Evolutionary conservation across 2,797 vertebrate genomes (phyloP).

Genomic region (Halcyon badia): DNA sequence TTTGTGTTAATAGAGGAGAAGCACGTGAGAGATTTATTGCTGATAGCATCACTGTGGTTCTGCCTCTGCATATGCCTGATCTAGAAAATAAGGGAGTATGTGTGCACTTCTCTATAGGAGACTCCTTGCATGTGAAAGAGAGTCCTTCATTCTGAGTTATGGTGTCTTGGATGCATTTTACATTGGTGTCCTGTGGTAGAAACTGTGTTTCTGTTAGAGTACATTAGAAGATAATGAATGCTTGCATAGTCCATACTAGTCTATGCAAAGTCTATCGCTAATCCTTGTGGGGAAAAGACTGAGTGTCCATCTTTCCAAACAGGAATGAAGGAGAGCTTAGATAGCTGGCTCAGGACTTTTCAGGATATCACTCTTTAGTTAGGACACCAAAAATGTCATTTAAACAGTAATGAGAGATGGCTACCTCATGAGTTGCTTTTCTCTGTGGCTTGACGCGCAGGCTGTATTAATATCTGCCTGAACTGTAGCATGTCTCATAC

Average conservation of each 20-base stretch:
- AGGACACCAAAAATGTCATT: not conserved
- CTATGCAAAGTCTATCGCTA: not conserved
- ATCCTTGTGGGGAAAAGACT: not conserved
- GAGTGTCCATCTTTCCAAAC: not conserved
- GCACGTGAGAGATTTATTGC: not conserved
- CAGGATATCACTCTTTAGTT: not conserved
- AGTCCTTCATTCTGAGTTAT: not conserved
- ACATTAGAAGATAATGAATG: not conserved
- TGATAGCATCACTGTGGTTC: not conserved
- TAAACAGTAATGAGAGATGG: not conserved
- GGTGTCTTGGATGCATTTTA: not conserved
- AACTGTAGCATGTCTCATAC: not conserved
- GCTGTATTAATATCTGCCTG: not conserved
- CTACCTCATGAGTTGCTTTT: not conserved
- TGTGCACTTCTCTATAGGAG: not conserved
- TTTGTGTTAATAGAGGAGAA: not conserved
- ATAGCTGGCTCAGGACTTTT: not conserved
- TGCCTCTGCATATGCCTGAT: not conserved
- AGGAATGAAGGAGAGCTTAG: not conserved
- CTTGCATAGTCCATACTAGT: rapidly evolving
- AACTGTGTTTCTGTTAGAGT: not conserved
- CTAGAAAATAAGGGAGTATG: not conserved
- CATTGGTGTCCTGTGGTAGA: not conserved
- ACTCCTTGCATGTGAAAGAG: not conserved
- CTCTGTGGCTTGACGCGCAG: not conserved